Evolutionary conservation across 2,797 vertebrate genomes (phyloP), one percentile per base, ranked within the genome.

Genomic region (Ficedula albicollis): DNA sequence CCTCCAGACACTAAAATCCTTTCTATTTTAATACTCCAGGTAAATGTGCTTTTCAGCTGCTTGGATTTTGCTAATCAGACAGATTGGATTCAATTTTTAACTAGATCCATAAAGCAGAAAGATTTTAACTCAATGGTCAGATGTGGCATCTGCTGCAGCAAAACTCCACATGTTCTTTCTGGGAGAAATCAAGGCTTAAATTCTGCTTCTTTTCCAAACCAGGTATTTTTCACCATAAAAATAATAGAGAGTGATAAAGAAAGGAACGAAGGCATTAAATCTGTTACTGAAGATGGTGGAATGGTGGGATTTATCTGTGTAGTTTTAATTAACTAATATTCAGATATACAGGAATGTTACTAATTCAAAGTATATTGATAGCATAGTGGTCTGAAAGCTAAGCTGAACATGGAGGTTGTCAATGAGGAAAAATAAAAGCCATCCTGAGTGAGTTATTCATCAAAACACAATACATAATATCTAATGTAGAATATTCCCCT

Each of bases 121-220:
- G 46, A 73, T 96, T 91, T 38, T 84, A 75, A 29, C 38, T 91
- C 55, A 60, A 5, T 85, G 91, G 90, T 75, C 92, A 95, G 84
- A 34, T 66, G 73, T 70, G 67, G 39, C 91, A 85, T 86, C 58
- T 91, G 69, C 62, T 91, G 73, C 51, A 59, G 27, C n/a, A 56
- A 66, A 92, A 48, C 5, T 52, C 51, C 34, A 3, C 1, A 1
- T 49, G 16, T 46, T 13, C 26, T 46, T 86, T 82, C 77, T 36
- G 51, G 11, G 55, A 91, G 55, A 88, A 75, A 73, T 69, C 19
- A 59, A 73, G 17, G 39, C 15, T 75, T 78, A 75, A 88, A 91
- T 81, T 78, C 64, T 66, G 13, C 34, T 67, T 68, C 8, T 70
- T 77, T 64, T 83, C 39, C 46, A 89, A 83, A 41, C 6, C 6